phyloP scores from a whole-genome alignment of 2,888 invertebrate species.

The Nezara viridula region DNA sequence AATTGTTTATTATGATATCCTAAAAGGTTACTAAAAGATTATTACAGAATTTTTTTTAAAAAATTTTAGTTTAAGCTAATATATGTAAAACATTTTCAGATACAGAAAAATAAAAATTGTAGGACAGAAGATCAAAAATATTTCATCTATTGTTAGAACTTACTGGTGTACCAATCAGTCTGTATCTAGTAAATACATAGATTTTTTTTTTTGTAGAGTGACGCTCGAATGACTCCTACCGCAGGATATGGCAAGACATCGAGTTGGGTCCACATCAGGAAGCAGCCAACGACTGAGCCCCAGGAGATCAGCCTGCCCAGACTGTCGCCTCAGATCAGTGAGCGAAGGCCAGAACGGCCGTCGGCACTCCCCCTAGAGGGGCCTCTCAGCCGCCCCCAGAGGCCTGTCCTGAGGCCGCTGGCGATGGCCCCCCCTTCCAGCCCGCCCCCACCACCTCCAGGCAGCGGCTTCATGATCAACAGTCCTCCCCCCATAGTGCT shows the following conservation, averaged over 20 bases:
- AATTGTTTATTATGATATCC: too few relatives aligned
- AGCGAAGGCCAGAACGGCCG: neutral
- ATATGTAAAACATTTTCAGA: too few relatives aligned
- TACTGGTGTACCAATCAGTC: too few relatives aligned
- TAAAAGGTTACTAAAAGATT: too few relatives aligned
- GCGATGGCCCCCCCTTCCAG: neutral
- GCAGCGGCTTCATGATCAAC: neutral
- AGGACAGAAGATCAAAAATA: too few relatives aligned
- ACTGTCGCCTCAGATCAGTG: neutral
- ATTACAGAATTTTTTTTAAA: too few relatives aligned
- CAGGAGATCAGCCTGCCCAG: neutral
- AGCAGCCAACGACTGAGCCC: neutral
- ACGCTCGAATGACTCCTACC: slow-evolving; percentile 42
- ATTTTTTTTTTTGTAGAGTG: neutral
- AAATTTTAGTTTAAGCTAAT: too few relatives aligned
- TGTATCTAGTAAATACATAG: too few relatives aligned
- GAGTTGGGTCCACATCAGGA: slow-evolving; percentile 30
- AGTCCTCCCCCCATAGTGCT: neutral
- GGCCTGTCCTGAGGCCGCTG: neutral
- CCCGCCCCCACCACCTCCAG: neutral
- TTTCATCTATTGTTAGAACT: too few relatives aligned
- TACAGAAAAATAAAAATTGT: too few relatives aligned
- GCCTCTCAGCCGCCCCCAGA: neutral
- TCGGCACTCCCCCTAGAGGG: neutral
- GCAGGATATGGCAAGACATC: neutral